Conservation (phyloP, 2,888 invertebrate genomes). For the Plagodis dolabraria region DNA sequence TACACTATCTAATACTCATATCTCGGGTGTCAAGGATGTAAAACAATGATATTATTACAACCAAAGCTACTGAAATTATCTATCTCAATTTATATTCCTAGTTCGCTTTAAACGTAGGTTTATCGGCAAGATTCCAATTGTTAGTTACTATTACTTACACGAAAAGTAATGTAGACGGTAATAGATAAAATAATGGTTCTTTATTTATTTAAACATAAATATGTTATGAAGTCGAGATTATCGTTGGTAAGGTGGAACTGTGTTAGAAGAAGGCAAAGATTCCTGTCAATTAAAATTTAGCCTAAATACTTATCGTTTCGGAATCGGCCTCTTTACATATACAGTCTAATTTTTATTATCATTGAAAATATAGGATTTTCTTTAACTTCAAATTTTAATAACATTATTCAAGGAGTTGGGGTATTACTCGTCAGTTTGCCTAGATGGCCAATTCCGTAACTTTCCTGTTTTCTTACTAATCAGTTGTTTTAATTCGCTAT, state of each 20-base stretch:
- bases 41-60: conserved; percentile 74
- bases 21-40: conserved; percentile 45
- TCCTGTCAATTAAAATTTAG: conserved; percentile 60
- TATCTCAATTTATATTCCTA: conserved; percentile 83
- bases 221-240: conserved; percentile 66
- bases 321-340: conserved; percentile 47
- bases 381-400: no score
- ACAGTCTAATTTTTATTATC: conserved; percentile 32
- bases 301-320: conserved; percentile 63
- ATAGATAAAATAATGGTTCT: conserved; percentile 53
- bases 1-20: conserved; percentile 65
- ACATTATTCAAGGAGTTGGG: no score
- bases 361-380: conserved; percentile 40
- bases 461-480: no score
- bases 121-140: conserved; percentile 82
- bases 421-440: no score
- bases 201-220: conserved; percentile 55
- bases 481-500: no score
- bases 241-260: conserved; percentile 79
- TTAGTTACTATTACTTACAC: conserved; percentile 70
- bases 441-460: no score
- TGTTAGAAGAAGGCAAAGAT: conserved; percentile 66
- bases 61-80: conserved; percentile 83
- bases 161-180: conserved; percentile 72
- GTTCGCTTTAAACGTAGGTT: conserved; percentile 81